Conservation (phyloP, 1,140 invertebrate genomes). For the Dinoponera quadriceps region DNA sequence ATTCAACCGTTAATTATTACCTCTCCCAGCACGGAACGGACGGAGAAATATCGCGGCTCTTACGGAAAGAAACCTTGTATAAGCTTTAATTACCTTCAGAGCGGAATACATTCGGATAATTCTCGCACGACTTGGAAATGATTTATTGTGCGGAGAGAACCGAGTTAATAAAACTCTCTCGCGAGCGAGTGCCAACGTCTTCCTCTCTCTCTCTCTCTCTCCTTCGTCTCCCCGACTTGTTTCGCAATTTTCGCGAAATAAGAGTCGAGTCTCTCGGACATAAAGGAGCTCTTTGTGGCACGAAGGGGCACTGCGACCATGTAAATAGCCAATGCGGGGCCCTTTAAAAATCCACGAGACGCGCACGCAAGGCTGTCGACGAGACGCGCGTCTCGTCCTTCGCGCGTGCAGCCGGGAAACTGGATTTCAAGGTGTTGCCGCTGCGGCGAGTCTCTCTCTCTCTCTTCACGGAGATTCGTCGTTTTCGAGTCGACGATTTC, state of each 20-base stretch:
- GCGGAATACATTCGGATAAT: neutral
- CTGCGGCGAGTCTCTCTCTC: neutral
- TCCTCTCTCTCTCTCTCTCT: neutral
- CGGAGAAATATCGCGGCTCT: conserved; percentile 7
- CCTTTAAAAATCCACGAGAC: conserved; percentile 48
- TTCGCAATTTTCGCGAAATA: conserved; percentile 65
- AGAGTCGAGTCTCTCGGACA: conserved; percentile 44
- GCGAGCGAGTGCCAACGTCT: neutral
- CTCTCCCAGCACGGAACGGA: conserved; percentile 7
- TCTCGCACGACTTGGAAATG: conserved; percentile 1
- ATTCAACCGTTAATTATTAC: conserved; percentile 50
- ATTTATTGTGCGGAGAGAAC: neutral
- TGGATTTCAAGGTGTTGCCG: conserved; percentile 66
- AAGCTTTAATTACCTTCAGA: conserved; percentile 20
- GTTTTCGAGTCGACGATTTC: conserved; percentile 39
- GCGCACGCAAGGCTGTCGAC: conserved; percentile 53
- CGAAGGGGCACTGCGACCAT: conserved; percentile 33
- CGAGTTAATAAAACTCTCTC: neutral
- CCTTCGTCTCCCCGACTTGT: neutral
- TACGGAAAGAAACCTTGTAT: neutral
- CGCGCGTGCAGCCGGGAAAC: conserved; percentile 59
- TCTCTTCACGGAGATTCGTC: conserved; percentile 2
- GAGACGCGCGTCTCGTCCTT: conserved; percentile 62
- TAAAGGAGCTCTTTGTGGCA: conserved; percentile 53
- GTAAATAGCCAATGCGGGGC: conserved; percentile 67